phyloP scores from a whole-genome alignment of 2,797 vertebrate genomes.

The Hoplostethus mediterraneus region DNA sequence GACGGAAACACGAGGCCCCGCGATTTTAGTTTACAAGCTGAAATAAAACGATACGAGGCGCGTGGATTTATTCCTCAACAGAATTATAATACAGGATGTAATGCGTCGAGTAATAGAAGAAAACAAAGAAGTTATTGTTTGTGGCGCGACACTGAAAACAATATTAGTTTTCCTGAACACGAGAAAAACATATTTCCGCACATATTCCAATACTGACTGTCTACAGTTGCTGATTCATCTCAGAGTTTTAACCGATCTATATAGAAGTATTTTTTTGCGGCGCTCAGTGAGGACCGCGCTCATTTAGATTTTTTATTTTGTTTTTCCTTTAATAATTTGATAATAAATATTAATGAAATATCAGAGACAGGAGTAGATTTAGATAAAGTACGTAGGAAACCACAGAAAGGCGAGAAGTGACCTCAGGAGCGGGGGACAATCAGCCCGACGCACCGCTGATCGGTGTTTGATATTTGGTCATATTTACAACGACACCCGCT shows the following conservation, averaged over 20 bases:
- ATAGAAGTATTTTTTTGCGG: neutral
- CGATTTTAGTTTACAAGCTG: constrained; percentile 47
- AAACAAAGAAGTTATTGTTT: constrained; percentile 50
- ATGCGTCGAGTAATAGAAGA: constrained; percentile 43
- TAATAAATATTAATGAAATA: constrained; percentile 68
- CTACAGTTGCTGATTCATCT: constrained; percentile 11
- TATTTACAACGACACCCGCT: neutral
- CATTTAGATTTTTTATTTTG: constrained; percentile 31
- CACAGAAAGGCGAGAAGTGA: constrained; percentile 45
- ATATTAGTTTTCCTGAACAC: constrained; percentile 57
- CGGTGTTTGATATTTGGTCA: neutral
- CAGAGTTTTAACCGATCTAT: constrained; percentile 31
- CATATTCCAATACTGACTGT: constrained; percentile 36
- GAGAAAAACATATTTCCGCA: constrained; percentile 45
- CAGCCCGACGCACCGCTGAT: constrained; percentile 4
- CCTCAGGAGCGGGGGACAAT: constrained; percentile 24
- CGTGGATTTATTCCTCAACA: constrained; percentile 41
- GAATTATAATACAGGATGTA: constrained; percentile 44
- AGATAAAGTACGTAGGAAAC: constrained; percentile 46
- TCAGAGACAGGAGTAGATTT: constrained; percentile 58
- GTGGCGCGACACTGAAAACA: constrained; percentile 43
- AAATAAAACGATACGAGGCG: constrained; percentile 51
- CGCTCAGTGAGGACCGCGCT: constrained; percentile 15
- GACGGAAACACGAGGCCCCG: constrained; percentile 23
- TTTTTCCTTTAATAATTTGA: constrained; percentile 25